Percentiles rank a stretch among this genome's conserved stretches.
These are phyloP conservation scores for Drosophila mojavensis DNA, from an alignment of 1,140 invertebrate genomes.

Conservation along the genomic window DNA sequence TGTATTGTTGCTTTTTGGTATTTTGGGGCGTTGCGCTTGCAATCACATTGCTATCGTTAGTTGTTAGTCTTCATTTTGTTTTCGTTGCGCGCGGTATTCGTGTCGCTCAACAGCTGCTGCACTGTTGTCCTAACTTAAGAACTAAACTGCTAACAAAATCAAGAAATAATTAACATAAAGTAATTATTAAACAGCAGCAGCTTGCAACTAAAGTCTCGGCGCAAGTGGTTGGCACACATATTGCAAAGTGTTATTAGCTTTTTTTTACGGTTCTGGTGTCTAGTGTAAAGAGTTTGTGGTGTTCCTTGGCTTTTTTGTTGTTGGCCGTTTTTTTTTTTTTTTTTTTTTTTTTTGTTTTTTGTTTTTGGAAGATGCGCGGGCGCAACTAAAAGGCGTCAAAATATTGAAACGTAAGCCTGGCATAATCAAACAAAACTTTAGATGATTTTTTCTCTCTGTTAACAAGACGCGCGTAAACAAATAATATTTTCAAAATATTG, in stretches of 20 bases:
- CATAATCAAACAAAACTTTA: slow-evolving; percentile 17
- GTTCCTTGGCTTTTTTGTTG: slow-evolving; percentile 37
- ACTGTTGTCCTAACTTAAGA: slow-evolving; percentile 23
- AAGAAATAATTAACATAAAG: slow-evolving; percentile 38
- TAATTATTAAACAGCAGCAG: slow-evolving; percentile 25
- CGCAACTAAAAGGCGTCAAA: slow-evolving; percentile 55
- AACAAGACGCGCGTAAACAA: slow-evolving; percentile 36
- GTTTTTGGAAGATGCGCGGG: slow-evolving; percentile 66
- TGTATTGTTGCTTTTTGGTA: slow-evolving; percentile 29
- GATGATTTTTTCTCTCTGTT: slow-evolving; percentile 5
- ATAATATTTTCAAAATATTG: slow-evolving; percentile 29
- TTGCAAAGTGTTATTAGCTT: slow-evolving; percentile 11
- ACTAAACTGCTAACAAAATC: slow-evolving; percentile 23
- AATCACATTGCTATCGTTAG: slow-evolving; percentile 44
- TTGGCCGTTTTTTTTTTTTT: not conserved
- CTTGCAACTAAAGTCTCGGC: slow-evolving; percentile 9
- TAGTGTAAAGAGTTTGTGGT: slow-evolving; percentile 44
- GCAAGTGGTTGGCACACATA: slow-evolving; percentile 1
- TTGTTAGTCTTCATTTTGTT: slow-evolving; percentile 59
- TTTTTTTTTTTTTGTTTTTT: slow-evolving; percentile 45
- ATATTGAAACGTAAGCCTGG: slow-evolving; percentile 51
- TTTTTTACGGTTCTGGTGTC: slow-evolving; percentile 47
- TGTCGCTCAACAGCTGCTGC: slow-evolving; percentile 24
- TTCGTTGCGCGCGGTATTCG: slow-evolving; percentile 50
- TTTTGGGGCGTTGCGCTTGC: slow-evolving; percentile 47